A percentile compares a stretch with the other conserved stretches of the same genome.
Evolutionary conservation across 1,140 invertebrate species (phyloP).

Genomic region (Aphidius gifuensis): DNA sequence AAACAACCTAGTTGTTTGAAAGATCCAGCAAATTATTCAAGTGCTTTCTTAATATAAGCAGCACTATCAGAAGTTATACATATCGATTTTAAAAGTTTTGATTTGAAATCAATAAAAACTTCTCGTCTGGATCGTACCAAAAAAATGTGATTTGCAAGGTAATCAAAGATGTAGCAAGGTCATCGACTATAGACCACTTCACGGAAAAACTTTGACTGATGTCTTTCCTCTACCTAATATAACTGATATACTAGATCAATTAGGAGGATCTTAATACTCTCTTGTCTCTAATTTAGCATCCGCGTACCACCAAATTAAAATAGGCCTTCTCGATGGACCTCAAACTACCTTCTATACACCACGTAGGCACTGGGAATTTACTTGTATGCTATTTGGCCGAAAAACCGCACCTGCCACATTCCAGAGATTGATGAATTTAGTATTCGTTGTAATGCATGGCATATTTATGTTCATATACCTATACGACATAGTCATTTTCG

Average conservation of each 20-base stretch:
- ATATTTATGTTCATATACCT: slow-evolving; percentile 33
- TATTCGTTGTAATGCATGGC: slow-evolving; percentile 30
- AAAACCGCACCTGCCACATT: slow-evolving; percentile 31
- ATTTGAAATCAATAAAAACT: no score
- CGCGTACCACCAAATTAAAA: slow-evolving; percentile 52
- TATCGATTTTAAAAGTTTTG: no score
- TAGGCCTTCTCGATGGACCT: slow-evolving; percentile 34
- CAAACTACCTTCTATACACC: slow-evolving; percentile 50
- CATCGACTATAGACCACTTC: slow-evolving; percentile 47
- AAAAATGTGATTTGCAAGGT: slow-evolving; percentile 41
- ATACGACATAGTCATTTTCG: slow-evolving; percentile 39
- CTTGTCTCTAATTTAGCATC: slow-evolving; percentile 44
- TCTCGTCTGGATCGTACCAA: slow-evolving; percentile 40
- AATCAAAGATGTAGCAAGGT: slow-evolving; percentile 43
- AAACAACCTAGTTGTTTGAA: no score
- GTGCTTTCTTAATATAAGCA: no score
- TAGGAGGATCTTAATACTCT: slow-evolving; percentile 44
- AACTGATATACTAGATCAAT: slow-evolving; percentile 48
- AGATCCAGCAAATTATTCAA: no score
- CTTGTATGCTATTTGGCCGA: slow-evolving; percentile 38
- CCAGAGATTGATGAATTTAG: slow-evolving; percentile 36
- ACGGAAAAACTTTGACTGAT: slow-evolving; percentile 49
- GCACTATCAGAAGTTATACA: no score
- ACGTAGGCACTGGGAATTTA: slow-evolving; percentile 40
- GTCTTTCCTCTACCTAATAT: no score